Evolutionary conservation across 2,888 invertebrate genomes (phyloP).

Genomic region (Drosophila eohydei): DNA sequence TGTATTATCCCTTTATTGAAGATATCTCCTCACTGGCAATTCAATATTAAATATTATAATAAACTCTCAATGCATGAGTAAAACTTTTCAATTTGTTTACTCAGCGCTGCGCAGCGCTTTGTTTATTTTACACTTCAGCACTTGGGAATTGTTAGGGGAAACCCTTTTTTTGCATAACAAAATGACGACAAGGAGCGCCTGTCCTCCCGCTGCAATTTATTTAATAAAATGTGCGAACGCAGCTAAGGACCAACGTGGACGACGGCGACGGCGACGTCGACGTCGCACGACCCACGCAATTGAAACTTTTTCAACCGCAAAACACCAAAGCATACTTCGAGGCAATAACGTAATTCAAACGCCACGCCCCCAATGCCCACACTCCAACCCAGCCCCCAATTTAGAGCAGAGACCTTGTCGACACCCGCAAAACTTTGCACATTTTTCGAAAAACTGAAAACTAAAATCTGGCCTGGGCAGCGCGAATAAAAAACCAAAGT

Average conservation of each 20-base stretch:
- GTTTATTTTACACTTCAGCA: constrained; percentile 37
- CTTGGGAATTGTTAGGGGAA: constrained; percentile 28
- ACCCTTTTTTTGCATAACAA: constrained; percentile 72
- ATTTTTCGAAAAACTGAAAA: constrained; percentile 63
- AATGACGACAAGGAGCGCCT: constrained; percentile 46
- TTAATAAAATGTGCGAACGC: constrained; percentile 66
- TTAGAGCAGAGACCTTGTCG: constrained; percentile 52
- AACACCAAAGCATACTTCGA: constrained; percentile 79
- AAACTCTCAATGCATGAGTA: constrained; percentile 27
- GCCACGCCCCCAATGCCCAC: constrained; percentile 8
- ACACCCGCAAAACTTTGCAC: constrained; percentile 73
- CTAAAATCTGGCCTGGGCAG: constrained; percentile 51
- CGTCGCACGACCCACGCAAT: constrained; percentile 68
- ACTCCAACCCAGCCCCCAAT: constrained; percentile 5
- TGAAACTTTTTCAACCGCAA: constrained; percentile 79
- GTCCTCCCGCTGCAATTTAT: constrained; percentile 73
- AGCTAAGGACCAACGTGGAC: constrained; percentile 35
- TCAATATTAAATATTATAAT: constrained; percentile 22
- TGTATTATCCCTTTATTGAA: neutral
- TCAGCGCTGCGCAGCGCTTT: constrained; percentile 26
- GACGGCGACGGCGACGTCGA: neutral
- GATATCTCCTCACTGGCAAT: neutral
- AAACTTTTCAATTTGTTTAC: constrained; percentile 56
- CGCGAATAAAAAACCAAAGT: constrained; percentile 15
- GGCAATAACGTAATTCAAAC: constrained; percentile 80